Evolutionary conservation across 2,888 invertebrate genomes (phyloP).

Genomic region (Actias luna): DNA sequence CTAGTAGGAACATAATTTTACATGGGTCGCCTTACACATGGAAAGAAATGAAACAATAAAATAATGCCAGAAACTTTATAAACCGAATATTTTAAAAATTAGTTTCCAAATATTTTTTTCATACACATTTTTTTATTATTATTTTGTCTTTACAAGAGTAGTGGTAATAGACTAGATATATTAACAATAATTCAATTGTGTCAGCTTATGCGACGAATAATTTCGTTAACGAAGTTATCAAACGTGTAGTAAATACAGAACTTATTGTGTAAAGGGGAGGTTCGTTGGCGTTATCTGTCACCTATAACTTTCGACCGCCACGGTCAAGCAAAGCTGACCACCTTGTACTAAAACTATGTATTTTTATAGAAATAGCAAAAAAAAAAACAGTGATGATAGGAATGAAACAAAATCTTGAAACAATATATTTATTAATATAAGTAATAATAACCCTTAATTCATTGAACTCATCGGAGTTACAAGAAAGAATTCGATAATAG

Average conservation of each 20-base stretch:
- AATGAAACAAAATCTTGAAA: too few relatives aligned
- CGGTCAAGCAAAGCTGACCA: conserved; percentile 6
- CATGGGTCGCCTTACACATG: background rate
- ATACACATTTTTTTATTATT: conserved; percentile 61
- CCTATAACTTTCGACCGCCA: background rate
- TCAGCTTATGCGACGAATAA: conserved; percentile 40
- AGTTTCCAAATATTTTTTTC: conserved; percentile 64
- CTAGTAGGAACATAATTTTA: too few relatives aligned
- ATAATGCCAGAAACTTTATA: conserved; percentile 76
- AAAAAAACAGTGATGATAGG: background rate
- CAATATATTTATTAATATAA: too few relatives aligned
- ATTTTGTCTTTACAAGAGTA: conserved; percentile 79
- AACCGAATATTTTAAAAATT: conserved; percentile 77
- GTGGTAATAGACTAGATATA: conserved; percentile 78
- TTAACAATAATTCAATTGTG: conserved; percentile 67
- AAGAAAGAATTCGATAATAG: too few relatives aligned
- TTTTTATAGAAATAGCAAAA: background rate
- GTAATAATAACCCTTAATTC: too few relatives aligned
- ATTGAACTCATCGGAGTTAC: too few relatives aligned
- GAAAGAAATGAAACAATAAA: conserved; percentile 47
- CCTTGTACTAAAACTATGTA: background rate
- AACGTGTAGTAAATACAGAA: conserved; percentile 26
- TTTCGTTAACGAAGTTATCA: conserved; percentile 7
- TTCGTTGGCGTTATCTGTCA: conserved; percentile 18
- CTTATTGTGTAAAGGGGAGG: conserved; percentile 2